Conservation (phyloP, 2,113 vertebrate genomes). For the Austrofundulus limnaeus region DNA sequence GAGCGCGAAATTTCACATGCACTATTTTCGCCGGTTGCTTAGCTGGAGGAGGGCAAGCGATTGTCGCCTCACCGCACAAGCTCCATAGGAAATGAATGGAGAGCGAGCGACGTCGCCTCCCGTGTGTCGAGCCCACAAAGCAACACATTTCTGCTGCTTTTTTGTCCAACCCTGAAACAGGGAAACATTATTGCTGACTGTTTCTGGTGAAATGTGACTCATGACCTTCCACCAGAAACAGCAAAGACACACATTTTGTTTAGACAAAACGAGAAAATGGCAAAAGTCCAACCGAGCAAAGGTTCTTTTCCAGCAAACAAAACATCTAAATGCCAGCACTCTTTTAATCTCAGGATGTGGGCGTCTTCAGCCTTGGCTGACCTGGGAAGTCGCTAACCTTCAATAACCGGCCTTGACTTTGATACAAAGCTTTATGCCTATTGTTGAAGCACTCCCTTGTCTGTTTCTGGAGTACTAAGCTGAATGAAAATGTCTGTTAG, state of each 20-base stretch:
- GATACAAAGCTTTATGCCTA: slow-evolving; percentile 25
- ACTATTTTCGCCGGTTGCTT: too few relatives aligned
- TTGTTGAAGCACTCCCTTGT: slow-evolving; percentile 28
- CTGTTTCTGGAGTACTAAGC: slow-evolving; percentile 17
- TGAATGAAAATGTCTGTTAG: slow-evolving; percentile 44
- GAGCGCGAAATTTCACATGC: too few relatives aligned
- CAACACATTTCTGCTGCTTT: not conserved
- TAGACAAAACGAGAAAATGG: slow-evolving; percentile 13
- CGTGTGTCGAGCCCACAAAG: too few relatives aligned
- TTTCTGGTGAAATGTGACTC: slow-evolving; percentile 4
- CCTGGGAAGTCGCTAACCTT: slow-evolving; percentile 34
- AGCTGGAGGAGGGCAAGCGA: too few relatives aligned
- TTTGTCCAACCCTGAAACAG: slow-evolving; percentile 11
- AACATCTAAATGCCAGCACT: slow-evolving; percentile 40
- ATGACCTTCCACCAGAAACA: slow-evolving; percentile 8
- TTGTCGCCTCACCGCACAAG: too few relatives aligned
- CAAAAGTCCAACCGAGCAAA: slow-evolving; percentile 27
- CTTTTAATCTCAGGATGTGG: slow-evolving; percentile 50
- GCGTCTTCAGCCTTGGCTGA: slow-evolving; percentile 39
- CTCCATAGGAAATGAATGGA: too few relatives aligned
- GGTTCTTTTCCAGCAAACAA: slow-evolving; percentile 12
- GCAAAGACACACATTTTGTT: slow-evolving; percentile 11
- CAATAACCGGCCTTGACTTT: slow-evolving; percentile 36
- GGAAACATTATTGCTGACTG: not conserved
- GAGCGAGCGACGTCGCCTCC: too few relatives aligned